phyloP scores from a whole-genome alignment of 2,888 invertebrate species.

The Drosophila mimica region DNA sequence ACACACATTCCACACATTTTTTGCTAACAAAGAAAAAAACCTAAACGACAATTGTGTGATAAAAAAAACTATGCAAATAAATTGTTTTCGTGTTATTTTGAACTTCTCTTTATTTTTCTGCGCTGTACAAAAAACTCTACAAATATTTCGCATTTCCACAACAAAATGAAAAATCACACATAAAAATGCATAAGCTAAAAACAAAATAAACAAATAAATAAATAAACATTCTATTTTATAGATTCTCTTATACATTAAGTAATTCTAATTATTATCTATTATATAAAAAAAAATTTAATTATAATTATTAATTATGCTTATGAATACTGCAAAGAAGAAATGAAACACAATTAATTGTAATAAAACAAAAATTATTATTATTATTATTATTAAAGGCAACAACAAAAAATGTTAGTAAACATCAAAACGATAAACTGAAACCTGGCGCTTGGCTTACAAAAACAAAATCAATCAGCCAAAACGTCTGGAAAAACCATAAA shows the following conservation, averaged over 20 bases:
- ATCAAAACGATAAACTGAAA: constrained; percentile 52
- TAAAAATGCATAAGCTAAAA: constrained; percentile 21
- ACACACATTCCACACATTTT: constrained; percentile 44
- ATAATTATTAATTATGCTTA: constrained; percentile 81
- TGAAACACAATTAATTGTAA: constrained; percentile 69
- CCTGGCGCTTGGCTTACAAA: constrained; percentile 52
- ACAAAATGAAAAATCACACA: constrained; percentile 20
- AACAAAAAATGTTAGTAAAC: constrained; percentile 71
- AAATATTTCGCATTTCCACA: constrained; percentile 33
- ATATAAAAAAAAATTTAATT: constrained; percentile 81
- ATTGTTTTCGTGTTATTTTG: constrained; percentile 60
- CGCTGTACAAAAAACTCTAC: constrained; percentile 62
- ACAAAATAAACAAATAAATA: constrained; percentile 14
- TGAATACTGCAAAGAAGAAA: constrained; percentile 55
- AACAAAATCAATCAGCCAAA: constrained; percentile 45
- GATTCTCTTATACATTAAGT: constrained; percentile 78
- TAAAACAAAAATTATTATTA: constrained; percentile 61
- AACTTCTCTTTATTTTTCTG: constrained; percentile 24
- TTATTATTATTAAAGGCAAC: constrained; percentile 64
- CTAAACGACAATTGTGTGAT: constrained; percentile 74
- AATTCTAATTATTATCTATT: constrained; percentile 81
- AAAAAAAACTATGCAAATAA: constrained; percentile 47
- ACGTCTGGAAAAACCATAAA: constrained; percentile 61
- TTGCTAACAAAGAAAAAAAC: constrained; percentile 34
- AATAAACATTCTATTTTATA: constrained; percentile 71